Percentiles rank a stretch among this genome's conserved stretches.
Evolutionary conservation across 2,888 invertebrate species (phyloP).

Genomic region (Gryllus longicercus): DNA sequence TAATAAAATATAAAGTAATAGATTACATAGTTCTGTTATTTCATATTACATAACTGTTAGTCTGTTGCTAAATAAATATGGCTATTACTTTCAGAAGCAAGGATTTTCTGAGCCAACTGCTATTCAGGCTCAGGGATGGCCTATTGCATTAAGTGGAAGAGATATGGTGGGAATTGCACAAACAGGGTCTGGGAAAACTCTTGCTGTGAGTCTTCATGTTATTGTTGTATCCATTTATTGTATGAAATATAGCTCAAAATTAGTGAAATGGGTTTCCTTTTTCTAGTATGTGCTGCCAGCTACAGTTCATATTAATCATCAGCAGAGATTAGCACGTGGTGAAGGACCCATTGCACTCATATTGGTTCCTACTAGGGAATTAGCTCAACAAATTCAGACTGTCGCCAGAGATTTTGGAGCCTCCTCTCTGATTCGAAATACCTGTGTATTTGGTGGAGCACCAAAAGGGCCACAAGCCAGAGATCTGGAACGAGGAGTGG

Average conservation of each 20-base stretch:
- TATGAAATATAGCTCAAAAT: too few species aligned
- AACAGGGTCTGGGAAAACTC: slow-evolving; percentile 77
- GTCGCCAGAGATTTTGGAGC: slow-evolving; percentile 80
- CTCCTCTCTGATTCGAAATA: slow-evolving; percentile 70
- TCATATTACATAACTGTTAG: too few species aligned
- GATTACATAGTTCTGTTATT: too few species aligned
- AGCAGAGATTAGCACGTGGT: slow-evolving; percentile 67
- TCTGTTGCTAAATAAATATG: too few species aligned
- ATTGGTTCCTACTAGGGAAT: slow-evolving; percentile 73
- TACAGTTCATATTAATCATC: slow-evolving; percentile 81
- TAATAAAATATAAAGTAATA: too few species aligned
- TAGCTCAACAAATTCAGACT: slow-evolving; percentile 77
- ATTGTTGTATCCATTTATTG: too few species aligned
- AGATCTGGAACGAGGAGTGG: slow-evolving; percentile 73
- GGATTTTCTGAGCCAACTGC: slow-evolving; percentile 74
- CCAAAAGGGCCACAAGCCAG: slow-evolving; percentile 65
- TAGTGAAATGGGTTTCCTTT: not conserved
- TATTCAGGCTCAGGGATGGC: slow-evolving; percentile 84
- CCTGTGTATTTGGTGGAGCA: slow-evolving; percentile 91
- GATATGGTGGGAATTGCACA: slow-evolving; percentile 85
- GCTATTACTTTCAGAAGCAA: slow-evolving; percentile 46
- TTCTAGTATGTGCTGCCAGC: slow-evolving; percentile 69
- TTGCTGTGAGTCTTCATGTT: slow-evolving; percentile 50
- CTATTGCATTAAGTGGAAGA: slow-evolving; percentile 75
- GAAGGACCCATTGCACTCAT: slow-evolving; percentile 84